Evolutionary conservation across 2,797 vertebrate species (phyloP).

Genomic region (Sciurus vulgaris): DNA sequence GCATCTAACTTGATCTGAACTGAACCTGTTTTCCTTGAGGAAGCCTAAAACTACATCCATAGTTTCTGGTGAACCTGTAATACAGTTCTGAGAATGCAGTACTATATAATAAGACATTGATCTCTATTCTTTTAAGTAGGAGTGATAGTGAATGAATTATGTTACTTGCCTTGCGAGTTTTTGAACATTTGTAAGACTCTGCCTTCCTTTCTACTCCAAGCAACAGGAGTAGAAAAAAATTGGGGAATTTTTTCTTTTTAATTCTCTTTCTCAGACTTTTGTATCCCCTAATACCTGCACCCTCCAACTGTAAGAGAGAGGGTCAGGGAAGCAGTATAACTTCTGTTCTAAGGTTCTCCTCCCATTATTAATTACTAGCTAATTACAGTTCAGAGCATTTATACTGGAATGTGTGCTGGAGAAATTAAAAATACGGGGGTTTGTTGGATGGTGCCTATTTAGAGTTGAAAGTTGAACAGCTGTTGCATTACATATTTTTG

Average conservation of each 20-base stretch:
- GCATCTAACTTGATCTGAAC: slow-evolving; percentile 86
- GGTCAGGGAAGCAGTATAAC: slow-evolving; percentile 84
- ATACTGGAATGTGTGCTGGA: slow-evolving; percentile 87
- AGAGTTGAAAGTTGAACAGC: slow-evolving; percentile 89
- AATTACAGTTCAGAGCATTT: slow-evolving; percentile 86
- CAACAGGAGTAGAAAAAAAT: too few relatives aligned
- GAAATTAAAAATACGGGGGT: slow-evolving; percentile 82
- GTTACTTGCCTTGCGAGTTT: slow-evolving; percentile 88
- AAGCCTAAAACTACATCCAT: slow-evolving; percentile 88
- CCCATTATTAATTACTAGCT: slow-evolving; percentile 81
- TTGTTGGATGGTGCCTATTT: slow-evolving; percentile 89
- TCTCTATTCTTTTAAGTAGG: slow-evolving; percentile 89
- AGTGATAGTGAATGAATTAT: slow-evolving; percentile 89
- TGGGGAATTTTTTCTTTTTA: slow-evolving; percentile 85
- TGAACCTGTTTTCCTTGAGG: slow-evolving; percentile 84
- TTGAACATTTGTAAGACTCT: slow-evolving; percentile 89
- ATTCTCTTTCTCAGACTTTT: slow-evolving; percentile 82
- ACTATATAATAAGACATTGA: slow-evolving; percentile 87
- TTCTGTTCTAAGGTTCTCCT: slow-evolving; percentile 85
- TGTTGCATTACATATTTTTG: slow-evolving; percentile 89
- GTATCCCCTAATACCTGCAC: slow-evolving; percentile 68
- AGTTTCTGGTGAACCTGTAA: slow-evolving; percentile 87
- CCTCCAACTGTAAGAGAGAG: slow-evolving; percentile 66
- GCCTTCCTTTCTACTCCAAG: slow-evolving; percentile 87
- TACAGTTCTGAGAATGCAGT: slow-evolving; percentile 87